phyloP scores from a whole-genome alignment of 2,888 invertebrate genomes.

The Acleris emargana region DNA sequence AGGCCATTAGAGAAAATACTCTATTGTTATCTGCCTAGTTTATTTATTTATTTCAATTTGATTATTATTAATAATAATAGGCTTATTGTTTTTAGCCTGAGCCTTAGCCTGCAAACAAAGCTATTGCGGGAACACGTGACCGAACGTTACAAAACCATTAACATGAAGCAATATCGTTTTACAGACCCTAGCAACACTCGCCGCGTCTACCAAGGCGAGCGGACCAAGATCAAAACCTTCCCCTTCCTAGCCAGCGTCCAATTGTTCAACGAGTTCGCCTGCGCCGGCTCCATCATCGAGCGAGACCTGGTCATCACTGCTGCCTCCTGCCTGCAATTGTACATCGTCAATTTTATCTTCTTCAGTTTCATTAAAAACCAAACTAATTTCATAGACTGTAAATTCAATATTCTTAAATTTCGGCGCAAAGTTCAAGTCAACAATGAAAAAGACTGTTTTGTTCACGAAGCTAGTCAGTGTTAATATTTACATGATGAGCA shows the following conservation, averaged over 20 bases:
- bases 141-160: not conserved
- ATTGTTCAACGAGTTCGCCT: constrained; percentile 63
- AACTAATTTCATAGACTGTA: no score
- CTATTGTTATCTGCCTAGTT: no score
- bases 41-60: no score
- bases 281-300: constrained; percentile 69
- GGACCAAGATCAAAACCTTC: constrained; percentile 57
- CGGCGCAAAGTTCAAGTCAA: no score
- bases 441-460: no score
- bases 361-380: not conserved
- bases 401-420: no score
- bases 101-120: not conserved
- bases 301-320: constrained; percentile 68
- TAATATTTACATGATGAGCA: no score
- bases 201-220: constrained; percentile 58
- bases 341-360: constrained; percentile 39
- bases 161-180: constrained; percentile 1
- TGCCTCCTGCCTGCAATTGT: constrained; percentile 73
- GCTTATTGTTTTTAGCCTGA: no score
- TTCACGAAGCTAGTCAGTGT: no score
- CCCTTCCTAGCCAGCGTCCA: constrained; percentile 72
- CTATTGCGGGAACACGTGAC: not conserved
- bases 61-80: no score
- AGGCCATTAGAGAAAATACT: no score
- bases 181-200: constrained; percentile 49